Conservation (phyloP, 2,888 invertebrate genomes). For the Crocallis elinguaria region DNA sequence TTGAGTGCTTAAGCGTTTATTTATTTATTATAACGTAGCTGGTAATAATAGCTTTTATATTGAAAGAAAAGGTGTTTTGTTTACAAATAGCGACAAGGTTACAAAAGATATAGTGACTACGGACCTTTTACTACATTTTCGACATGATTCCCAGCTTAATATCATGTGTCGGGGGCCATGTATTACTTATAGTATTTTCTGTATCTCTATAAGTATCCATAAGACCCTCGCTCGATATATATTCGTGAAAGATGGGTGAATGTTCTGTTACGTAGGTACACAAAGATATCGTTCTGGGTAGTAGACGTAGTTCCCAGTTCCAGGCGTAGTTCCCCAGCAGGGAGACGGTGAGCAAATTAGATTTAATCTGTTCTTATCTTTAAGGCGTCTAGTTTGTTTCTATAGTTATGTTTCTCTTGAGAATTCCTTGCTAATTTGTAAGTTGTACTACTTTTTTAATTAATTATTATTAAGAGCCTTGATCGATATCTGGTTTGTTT, state of each 20-base stretch:
- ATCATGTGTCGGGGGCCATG: not conserved
- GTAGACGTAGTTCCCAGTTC: constrained; percentile 27
- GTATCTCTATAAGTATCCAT: constrained; percentile 18
- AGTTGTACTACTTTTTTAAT: constrained; percentile 10
- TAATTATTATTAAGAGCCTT: too few relatives aligned
- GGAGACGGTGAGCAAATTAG: constrained; percentile 33
- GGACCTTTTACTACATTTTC: not conserved
- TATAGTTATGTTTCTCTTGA: constrained; percentile 15
- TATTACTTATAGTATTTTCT: constrained; percentile 23
- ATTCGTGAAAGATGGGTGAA: too few relatives aligned
- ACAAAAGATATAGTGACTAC: too few relatives aligned
- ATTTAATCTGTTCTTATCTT: constrained; percentile 33
- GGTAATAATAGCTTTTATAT: too few relatives aligned
- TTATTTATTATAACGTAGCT: too few relatives aligned
- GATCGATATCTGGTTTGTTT: too few relatives aligned
- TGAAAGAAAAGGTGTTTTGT: too few relatives aligned
- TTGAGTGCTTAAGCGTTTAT: too few relatives aligned
- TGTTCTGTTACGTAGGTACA: too few relatives aligned
- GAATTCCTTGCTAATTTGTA: constrained; percentile 13
- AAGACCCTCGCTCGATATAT: too few relatives aligned
- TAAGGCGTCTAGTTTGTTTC: constrained; percentile 21
- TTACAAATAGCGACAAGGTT: too few relatives aligned
- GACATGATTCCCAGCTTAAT: constrained; percentile 4
- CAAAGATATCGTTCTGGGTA: too few relatives aligned
- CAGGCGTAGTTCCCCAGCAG: constrained; percentile 35